Evolutionary conservation across 2,113 vertebrate species (phyloP), one percentile per base, ranked within the genome.

Genomic region (Mixornis gularis): DNA sequence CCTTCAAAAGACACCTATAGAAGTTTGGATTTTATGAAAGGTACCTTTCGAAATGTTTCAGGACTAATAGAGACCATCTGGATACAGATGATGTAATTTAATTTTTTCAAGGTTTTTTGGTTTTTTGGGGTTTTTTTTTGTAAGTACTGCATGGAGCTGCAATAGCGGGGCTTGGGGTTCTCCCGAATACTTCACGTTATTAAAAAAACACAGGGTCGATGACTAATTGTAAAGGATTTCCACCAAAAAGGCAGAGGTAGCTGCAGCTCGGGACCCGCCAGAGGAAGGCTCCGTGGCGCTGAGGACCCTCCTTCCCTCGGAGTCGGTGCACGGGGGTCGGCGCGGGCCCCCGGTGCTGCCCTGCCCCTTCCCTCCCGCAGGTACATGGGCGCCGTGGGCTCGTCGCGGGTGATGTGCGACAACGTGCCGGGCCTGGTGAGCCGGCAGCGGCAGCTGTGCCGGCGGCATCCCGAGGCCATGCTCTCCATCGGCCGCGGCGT

Each of bases 401-500:
- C 98, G 40, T 97, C 98, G 85, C 98, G 98, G 95, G 98, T 99
- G 94, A 99, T 99, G 98, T 99, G 99, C 92, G 98, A 99, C 98
- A 99, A 99, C 94, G 98, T 99, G 90, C 99, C 99, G 5, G 99
- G 99, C 3, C 96, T 99, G 93, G 98, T 99, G 92, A 98, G 98
- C 97, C 98, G 98, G 82, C 99, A 99, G 97, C 98, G 99, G 38
- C 99, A 99, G 97, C 98, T 99, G 78, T 99, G 99, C 95, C 98
- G 98, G 25, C 98, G 98, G 89, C 97, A 99, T 94, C 98, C 99
- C 5, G 97, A 97, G 14, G 98, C 98, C 32, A 99, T 99, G 99
- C 98, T 98, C 66, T 98, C 98, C 92, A 98, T 99, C 34, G 98
- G 98, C 46, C 96, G 97, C 60, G 99, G 99, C 27, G 98, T 99